Base-by-base conservation (phyloP, 2,888 invertebrate species). In the Amblyjoppa fuscipennis region DNA sequence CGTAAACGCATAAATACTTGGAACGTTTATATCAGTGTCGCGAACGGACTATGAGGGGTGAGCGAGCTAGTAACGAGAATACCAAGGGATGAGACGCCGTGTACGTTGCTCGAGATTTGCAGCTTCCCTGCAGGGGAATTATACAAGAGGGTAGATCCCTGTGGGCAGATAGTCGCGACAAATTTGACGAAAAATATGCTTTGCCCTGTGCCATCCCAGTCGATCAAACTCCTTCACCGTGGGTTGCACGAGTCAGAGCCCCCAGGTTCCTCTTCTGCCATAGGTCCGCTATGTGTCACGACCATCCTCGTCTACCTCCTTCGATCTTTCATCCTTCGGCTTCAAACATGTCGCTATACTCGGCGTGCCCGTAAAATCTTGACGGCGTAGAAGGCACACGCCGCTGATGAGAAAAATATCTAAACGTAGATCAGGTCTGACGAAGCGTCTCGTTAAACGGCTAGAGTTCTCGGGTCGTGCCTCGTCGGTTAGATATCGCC, bases 111-210 rank as follows among this genome's bases (percentile, higher is more conserved):
- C 76, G 73, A 85, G 93, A 92, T 92, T 90, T 96, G 95, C 94
- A 96, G 95, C 87, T 96, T 94, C 93, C 96, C 90, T 88, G 83
- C 88, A 87, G 85, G 88, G 90, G 91, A 93, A 92, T 93, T 92
- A 93, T 91, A 90, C 88, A 90, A 89, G 91, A 91, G 93, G 93
- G 93, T 93, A 94, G 93, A 94, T 93, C 92, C 91, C 92, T 87
- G 87, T 84, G 88, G 89, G 56, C 86, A 89, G 93, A 94, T 93
- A 93, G 90, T 89, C 87, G 89, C 92, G 93, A 93, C 93, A 93
- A 93, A 93, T 94, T 94, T 93, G 91, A 90, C 91, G 91, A 92
- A 92, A 93, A 93, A 93, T 93, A 93, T 93, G 93, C 91, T 90
- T 83, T 71, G 84, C 82, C 80, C 77, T 77, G 74, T 70, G 69